Evolutionary conservation across 2,113 vertebrate species (phyloP), one percentile per base, ranked within the genome.

Genomic region (Lichenostomus cassidix): DNA sequence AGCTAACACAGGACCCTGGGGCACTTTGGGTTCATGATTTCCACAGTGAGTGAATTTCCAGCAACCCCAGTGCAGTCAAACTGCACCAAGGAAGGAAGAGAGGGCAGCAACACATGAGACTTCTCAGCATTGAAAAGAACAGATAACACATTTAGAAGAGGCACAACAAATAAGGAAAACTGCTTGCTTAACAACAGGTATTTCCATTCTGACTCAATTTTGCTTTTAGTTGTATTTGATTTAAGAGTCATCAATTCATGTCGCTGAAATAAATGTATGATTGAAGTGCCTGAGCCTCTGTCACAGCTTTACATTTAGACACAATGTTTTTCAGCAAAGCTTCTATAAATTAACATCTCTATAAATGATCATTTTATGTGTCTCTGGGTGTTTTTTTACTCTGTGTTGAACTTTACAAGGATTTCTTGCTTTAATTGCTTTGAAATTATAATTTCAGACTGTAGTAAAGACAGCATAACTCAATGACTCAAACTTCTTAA

Each of bases 381-480:
- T 49, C 49, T 60, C 83, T 62, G 42, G 11, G 42, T 42, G 28
- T 44, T 33, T 68, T 52, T 77, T 77, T 56, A 83, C 24, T 71
- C 22, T 50, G 2, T 29, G 8, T 35, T 88, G 53, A 68, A 89
- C 67, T 94, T 87, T 60, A 56, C 47, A 68, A 71, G 58, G 29
- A 56, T 37, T 68, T 79, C 65, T 76, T 90, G 33, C 27, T 85
- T 87, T 79, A 81, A 70, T 70, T 81, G 62, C 56, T 82, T 95
- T 93, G 58, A 85, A 95, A 89, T 89, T 29, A 22, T 25, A 25
- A 91, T 82, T 91, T 82, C 84, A 89, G 52, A 55, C 44, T 70
- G 46, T 46, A 95, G 39, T 46, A 77, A 85, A 80, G 73, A 62
- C 27, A 71, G 44, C 25, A 3, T 55, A 82, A 82, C 5, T 39